Conservation (phyloP, 2,113 vertebrate species). For the Anser brachyrhynchus region DNA sequence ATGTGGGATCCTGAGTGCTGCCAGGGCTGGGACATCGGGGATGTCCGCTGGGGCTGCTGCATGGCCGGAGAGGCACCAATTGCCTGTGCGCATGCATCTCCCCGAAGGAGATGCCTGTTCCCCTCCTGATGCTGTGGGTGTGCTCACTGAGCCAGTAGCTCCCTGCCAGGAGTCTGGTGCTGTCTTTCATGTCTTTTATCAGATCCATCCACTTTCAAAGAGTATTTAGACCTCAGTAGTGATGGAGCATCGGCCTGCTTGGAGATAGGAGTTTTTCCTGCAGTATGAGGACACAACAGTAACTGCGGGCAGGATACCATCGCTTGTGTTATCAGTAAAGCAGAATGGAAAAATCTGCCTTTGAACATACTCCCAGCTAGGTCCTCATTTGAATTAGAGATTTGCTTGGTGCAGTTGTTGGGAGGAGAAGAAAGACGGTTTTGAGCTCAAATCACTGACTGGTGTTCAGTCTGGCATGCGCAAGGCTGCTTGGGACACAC, state of each 20-base stretch:
- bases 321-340: not conserved
- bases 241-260: not conserved
- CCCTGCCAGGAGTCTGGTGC: not conserved
- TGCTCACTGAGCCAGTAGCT: not conserved
- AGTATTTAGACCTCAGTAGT: not conserved
- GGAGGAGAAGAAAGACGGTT: not conserved
- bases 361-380: not conserved
- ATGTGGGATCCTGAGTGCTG: accelerated
- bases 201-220: conserved; percentile 18
- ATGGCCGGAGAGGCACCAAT: no score
- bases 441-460: not conserved
- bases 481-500: accelerated
- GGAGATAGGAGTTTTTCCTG: not conserved
- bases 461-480: not conserved
- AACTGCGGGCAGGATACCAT: not conserved
- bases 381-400: not conserved
- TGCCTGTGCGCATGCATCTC: not conserved
- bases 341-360: not conserved
- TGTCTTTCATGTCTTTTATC: conserved; percentile 30
- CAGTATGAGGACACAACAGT: not conserved
- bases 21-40: accelerated
- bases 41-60: no score
- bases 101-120: not conserved
- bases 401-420: not conserved
- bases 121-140: accelerated